Conservation (phyloP, 2,113 vertebrate species). For the Vidua macroura region DNA sequence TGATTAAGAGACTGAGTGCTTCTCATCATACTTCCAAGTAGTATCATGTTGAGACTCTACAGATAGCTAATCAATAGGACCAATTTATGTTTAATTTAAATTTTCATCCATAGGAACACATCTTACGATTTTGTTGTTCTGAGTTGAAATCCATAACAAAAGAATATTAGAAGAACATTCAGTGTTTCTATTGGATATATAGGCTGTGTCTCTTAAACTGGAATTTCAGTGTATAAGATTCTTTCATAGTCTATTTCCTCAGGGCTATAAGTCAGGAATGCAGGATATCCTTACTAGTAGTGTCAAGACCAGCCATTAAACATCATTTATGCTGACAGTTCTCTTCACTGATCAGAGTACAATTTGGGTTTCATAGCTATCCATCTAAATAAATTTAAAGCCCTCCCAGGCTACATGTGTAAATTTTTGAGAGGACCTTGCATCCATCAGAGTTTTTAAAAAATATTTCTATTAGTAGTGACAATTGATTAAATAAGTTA, state of each 20-base stretch:
- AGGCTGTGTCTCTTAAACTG: not conserved
- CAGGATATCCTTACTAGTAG: not conserved
- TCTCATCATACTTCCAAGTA: not conserved
- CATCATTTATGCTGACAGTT: not conserved
- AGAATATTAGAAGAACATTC: not conserved
- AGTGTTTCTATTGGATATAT: not conserved
- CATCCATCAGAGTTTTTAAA: not conserved
- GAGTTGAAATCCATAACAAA: not conserved
- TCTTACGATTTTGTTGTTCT: not conserved
- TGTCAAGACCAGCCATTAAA: not conserved
- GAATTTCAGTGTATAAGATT: not conserved
- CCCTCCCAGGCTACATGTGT: not conserved
- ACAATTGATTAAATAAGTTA: not conserved
- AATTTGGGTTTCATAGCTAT: not conserved
- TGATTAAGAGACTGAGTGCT: not conserved
- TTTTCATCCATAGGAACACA: not conserved
- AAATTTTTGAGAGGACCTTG: not conserved
- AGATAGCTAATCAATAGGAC: not conserved
- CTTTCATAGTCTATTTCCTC: not conserved
- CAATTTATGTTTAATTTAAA: not conserved
- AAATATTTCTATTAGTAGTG: not conserved
- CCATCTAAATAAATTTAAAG: conserved; percentile 20
- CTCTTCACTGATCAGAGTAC: not conserved
- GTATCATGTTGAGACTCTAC: not conserved
- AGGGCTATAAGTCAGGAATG: not conserved